Conservation (phyloP, 2,888 invertebrate species). For the Brachyptera risi region DNA sequence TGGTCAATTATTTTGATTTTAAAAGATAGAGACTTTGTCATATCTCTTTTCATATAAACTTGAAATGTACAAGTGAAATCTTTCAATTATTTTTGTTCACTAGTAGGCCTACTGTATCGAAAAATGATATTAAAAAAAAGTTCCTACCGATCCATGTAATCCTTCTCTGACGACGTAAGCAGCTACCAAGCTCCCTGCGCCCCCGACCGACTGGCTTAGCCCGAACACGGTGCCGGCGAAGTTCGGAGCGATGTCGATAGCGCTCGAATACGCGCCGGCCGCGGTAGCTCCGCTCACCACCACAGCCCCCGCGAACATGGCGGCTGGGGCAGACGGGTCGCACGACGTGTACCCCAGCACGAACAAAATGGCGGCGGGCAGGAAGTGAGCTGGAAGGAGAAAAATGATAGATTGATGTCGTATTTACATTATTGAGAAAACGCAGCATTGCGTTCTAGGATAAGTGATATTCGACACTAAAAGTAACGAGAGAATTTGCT, state of each 20-base stretch:
- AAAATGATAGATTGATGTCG: background rate
- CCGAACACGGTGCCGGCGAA: slow-evolving; percentile 44
- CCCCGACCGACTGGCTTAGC: slow-evolving; percentile 51
- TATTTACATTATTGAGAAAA: too few relatives aligned
- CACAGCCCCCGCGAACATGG: slow-evolving; percentile 54
- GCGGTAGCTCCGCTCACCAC: slow-evolving; percentile 55
- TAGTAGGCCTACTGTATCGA: too few relatives aligned
- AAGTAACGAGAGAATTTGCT: too few relatives aligned
- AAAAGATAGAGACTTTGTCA: too few relatives aligned
- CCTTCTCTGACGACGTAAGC: slow-evolving; percentile 57
- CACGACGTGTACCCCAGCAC: slow-evolving; percentile 58
- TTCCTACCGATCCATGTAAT: slow-evolving; percentile 53
- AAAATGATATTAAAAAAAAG: too few relatives aligned
- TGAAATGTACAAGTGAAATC: too few relatives aligned
- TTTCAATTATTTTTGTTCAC: too few relatives aligned
- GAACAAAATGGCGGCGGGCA: slow-evolving; percentile 54
- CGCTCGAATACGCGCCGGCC: slow-evolving; percentile 55
- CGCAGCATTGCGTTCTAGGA: too few relatives aligned
- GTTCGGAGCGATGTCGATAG: slow-evolving; percentile 55
- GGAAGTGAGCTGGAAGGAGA: slow-evolving; percentile 49
- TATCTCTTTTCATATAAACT: too few relatives aligned
- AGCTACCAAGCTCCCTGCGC: slow-evolving; percentile 53
- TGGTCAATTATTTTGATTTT: too few relatives aligned
- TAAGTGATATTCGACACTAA: too few relatives aligned
- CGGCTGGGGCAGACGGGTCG: slow-evolving; percentile 53